A percentile compares a stretch with the other conserved stretches of the same genome.
Conservation (phyloP, 2,888 invertebrate species). For the Helobdella robusta region DNA sequence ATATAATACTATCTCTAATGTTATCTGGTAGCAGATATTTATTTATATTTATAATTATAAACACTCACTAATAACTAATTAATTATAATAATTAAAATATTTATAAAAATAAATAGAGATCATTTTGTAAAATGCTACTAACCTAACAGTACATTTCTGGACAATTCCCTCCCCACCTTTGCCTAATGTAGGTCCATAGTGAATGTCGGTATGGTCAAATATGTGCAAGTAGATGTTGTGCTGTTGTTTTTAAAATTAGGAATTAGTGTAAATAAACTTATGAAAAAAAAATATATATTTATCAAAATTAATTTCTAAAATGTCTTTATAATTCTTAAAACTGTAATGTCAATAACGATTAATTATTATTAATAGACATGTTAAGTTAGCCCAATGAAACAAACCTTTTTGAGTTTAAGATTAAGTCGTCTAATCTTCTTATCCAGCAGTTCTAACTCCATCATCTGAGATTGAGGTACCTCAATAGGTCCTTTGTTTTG, state of each 20-base stretch:
- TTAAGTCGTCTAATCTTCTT: constrained; percentile 33
- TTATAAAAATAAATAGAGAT: too few species aligned
- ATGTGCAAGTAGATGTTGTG: constrained; percentile 32
- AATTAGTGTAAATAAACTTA: too few species aligned
- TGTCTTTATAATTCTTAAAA: neutral
- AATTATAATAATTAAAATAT: too few species aligned
- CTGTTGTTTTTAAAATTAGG: constrained; percentile 16
- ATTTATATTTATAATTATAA: too few species aligned
- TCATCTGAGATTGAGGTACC: constrained; percentile 19
- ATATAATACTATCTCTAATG: too few species aligned
- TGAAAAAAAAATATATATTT: too few species aligned
- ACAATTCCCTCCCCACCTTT: constrained; percentile 35
- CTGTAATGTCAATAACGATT: too few species aligned
- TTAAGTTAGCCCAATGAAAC: too few species aligned
- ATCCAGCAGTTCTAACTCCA: constrained; percentile 33
- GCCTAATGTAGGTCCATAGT: constrained; percentile 33
- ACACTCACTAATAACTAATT: too few species aligned
- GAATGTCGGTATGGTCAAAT: constrained; percentile 34
- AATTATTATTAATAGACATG: too few species aligned
- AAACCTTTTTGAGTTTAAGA: constrained; percentile 33
- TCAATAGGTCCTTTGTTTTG: constrained; percentile 11
- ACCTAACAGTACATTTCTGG: constrained; percentile 32
- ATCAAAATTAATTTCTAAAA: neutral
- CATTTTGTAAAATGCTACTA: too few species aligned
- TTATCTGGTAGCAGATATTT: too few species aligned